These are phyloP conservation scores for Hippasteria phrygiana DNA, from an alignment of 53 echinoderm and acorn worm genomes.

Conservation along the genomic window DNA sequence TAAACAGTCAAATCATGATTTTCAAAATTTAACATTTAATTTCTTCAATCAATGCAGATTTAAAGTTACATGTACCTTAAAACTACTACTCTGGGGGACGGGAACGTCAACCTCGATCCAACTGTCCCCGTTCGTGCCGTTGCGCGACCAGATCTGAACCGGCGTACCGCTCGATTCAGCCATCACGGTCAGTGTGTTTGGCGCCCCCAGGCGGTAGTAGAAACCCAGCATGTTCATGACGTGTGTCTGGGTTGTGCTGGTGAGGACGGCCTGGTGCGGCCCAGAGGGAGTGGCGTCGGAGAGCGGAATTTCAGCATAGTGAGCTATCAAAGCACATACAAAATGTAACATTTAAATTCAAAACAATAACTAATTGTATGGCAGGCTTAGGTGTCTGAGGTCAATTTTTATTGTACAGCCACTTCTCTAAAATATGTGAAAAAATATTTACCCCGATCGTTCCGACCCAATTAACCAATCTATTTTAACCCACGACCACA, in stretches of 20 bases:
- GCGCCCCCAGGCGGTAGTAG: constrained; percentile 59
- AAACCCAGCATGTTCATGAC: constrained; percentile 50
- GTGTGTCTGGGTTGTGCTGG: constrained; percentile 29
- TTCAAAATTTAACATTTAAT: background rate
- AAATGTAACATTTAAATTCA: background rate
- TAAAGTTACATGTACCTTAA: constrained; percentile 27
- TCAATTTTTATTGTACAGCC: too few relatives aligned
- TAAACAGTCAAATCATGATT: too few relatives aligned
- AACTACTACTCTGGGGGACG: constrained; percentile 15
- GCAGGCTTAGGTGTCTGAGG: too few relatives aligned
- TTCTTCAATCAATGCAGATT: background rate
- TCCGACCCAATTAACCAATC: too few relatives aligned
- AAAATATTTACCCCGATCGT: too few relatives aligned
- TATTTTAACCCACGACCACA: too few relatives aligned
- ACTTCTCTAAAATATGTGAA: too few relatives aligned
- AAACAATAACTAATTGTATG: too few relatives aligned
- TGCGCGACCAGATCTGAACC: constrained; percentile 12
- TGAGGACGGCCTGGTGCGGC: constrained; percentile 2
- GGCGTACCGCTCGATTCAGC: background rate
- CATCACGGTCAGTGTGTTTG: constrained; percentile 53
- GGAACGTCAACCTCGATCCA: constrained; percentile 55
- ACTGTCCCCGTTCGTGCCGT: constrained; percentile 15
- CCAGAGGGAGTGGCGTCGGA: constrained; percentile 23
- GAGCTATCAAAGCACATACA: background rate
- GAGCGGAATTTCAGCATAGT: constrained; percentile 15